Conservation (phyloP, 2,113 vertebrate species). For the Notothenia coriiceps region DNA sequence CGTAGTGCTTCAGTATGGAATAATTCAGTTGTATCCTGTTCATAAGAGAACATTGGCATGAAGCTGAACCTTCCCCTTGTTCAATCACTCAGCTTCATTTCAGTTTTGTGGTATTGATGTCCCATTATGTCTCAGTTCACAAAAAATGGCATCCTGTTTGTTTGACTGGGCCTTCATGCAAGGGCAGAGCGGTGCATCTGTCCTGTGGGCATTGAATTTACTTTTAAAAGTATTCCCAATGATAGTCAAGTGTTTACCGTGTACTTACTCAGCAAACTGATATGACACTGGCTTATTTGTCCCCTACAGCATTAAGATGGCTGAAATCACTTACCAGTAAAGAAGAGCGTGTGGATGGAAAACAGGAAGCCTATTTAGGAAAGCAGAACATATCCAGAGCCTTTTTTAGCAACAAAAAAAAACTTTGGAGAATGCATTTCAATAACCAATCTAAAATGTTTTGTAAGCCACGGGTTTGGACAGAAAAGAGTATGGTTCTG, state of each 20-base stretch:
- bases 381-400: slow-evolving; percentile 9
- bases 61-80: not conserved
- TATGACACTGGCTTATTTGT: not conserved
- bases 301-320: not conserved
- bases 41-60: not conserved
- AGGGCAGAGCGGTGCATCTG: not conserved
- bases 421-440: slow-evolving; percentile 11
- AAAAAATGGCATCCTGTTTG: not conserved
- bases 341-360: not conserved
- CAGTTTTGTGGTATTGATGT: not conserved
- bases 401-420: slow-evolving; percentile 37
- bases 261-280: not conserved
- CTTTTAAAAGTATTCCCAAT: not conserved
- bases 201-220: not conserved
- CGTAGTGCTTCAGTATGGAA: too few relatives aligned
- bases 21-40: not conserved
- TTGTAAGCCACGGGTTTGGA: slow-evolving; percentile 42
- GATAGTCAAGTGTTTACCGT: not conserved
- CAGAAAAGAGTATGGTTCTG: slow-evolving; percentile 22
- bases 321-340: slow-evolving; percentile 11
- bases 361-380: slow-evolving; percentile 14
- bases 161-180: not conserved
- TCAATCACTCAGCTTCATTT: not conserved
- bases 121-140: not conserved
- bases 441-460: slow-evolving; percentile 52